Percentiles rank a stretch among this genome's conserved stretches.
These are phyloP conservation scores for Idaea aversata DNA, from an alignment of 2,888 invertebrate genomes.

Conservation along the genomic window DNA sequence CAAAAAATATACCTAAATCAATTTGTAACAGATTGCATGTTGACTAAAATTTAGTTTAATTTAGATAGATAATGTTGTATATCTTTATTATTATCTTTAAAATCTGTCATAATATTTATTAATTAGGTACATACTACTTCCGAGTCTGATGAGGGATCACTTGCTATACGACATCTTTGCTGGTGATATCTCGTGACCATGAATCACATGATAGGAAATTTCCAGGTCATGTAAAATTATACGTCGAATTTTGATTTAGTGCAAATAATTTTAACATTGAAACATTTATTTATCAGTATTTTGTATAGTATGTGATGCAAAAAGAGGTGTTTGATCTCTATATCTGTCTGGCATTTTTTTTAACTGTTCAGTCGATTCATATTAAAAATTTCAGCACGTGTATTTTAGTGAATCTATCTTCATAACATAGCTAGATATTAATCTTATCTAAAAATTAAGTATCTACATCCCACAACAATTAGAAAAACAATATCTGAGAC, in stretches of 20 bases:
- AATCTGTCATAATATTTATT: not conserved
- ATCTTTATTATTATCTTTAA: too few species aligned
- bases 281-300: too few species aligned
- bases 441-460: not conserved
- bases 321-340: too few species aligned
- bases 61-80: not conserved
- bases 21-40: not conserved
- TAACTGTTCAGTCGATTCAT: too few species aligned
- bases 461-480: not conserved
- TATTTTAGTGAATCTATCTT: too few species aligned
- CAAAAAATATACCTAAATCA: not conserved
- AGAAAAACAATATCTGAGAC: not conserved
- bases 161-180: slow-evolving; percentile 24
- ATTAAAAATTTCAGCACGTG: too few species aligned
- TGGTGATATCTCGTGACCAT: slow-evolving; percentile 29
- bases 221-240: slow-evolving; percentile 22
- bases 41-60: not conserved
- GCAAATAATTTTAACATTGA: too few species aligned
- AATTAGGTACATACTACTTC: not conserved
- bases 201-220: slow-evolving; percentile 47
- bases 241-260: not conserved
- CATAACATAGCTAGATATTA: not conserved
- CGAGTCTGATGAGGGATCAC: slow-evolving; percentile 45
- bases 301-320: too few species aligned
- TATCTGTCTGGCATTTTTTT: too few species aligned